A percentile compares a stretch with the other conserved stretches of the same genome.
These are phyloP conservation scores for Phymatocera aterrima DNA, from an alignment of 2,888 invertebrate species.

Conservation along the genomic window DNA sequence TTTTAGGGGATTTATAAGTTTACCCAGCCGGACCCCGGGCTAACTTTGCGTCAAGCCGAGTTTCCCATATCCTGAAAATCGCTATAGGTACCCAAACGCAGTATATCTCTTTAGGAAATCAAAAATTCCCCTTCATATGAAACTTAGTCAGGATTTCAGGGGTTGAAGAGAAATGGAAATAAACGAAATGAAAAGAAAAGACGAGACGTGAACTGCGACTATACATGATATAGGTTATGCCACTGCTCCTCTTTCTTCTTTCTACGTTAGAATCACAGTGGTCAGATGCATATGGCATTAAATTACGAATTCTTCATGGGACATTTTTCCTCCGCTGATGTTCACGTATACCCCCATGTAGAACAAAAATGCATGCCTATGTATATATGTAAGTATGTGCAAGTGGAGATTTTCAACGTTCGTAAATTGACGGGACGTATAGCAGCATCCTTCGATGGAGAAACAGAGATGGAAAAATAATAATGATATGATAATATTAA, in stretches of 20 bases:
- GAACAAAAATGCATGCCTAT: no score
- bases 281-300: no score
- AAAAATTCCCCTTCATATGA: conserved; percentile 11
- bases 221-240: no score
- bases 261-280: background rate
- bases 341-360: background rate
- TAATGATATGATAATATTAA: background rate
- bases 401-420: background rate
- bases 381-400: background rate
- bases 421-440: background rate
- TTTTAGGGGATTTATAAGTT: background rate
- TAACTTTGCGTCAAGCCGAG: no score
- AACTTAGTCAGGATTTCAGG: background rate
- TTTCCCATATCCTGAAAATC: conserved; percentile 39
- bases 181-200: no score
- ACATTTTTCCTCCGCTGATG: background rate
- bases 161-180: background rate
- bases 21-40: conserved; percentile 20
- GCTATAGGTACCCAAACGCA: background rate
- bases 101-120: conserved; percentile 2
- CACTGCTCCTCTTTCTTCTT: no score
- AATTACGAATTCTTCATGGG: background rate
- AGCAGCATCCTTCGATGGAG: background rate
- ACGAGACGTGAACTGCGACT: background rate
- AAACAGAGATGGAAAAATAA: background rate